Evolutionary conservation across 2,888 invertebrate genomes (phyloP).

Genomic region (Hydropsyche betteni): DNA sequence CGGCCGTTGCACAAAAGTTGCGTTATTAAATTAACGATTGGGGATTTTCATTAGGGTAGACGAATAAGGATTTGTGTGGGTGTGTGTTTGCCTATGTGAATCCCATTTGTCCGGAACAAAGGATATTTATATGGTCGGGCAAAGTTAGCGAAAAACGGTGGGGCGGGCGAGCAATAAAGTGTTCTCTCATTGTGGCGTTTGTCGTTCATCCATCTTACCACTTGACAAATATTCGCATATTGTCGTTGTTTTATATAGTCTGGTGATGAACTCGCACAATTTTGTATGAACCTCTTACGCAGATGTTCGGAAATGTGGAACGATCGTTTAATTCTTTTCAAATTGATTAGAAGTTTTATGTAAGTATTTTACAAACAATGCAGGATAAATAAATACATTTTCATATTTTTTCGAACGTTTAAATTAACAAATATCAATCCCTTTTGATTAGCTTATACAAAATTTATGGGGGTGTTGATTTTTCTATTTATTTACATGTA

Average conservation of each 20-base stretch:
- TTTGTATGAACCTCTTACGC: no score
- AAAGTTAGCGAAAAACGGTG: conserved; percentile 22
- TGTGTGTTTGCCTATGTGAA: not conserved
- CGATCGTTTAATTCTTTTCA: no score
- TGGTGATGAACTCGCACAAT: no score
- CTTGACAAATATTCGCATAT: conserved; percentile 42
- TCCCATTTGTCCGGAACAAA: conserved; percentile 39
- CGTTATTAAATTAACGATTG: conserved; percentile 44
- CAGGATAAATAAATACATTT: no score
- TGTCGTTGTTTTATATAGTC: not conserved
- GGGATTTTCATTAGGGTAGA: conserved; percentile 41
- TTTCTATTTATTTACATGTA: no score
- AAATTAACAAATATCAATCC: no score
- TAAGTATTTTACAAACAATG: no score
- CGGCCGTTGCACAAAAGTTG: conserved; percentile 43
- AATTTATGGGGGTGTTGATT: no score
- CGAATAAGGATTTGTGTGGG: not conserved
- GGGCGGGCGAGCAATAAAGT: conserved; percentile 15
- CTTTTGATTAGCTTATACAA: no score
- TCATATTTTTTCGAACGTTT: no score
- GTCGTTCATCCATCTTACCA: conserved; percentile 40
- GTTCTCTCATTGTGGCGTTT: conserved; percentile 16
- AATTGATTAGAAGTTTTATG: no score
- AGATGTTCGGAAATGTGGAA: no score
- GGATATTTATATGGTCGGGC: conserved; percentile 39